Percentiles rank a stretch among this genome's conserved stretches.
Conservation (phyloP, 1,140 invertebrate species). For the Musca domestica region DNA sequence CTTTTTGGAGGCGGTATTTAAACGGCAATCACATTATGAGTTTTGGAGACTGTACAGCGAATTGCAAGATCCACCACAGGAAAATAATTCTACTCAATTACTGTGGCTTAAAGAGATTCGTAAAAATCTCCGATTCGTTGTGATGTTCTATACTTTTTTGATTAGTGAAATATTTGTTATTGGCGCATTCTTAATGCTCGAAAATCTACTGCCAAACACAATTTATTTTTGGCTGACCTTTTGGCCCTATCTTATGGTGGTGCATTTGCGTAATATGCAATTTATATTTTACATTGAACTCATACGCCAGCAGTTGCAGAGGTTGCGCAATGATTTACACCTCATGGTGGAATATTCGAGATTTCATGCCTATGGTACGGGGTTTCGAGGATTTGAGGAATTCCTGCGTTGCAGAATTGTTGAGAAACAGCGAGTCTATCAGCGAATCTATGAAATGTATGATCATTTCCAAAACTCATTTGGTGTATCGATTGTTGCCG, state of each 20-base stretch:
- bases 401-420: constrained; percentile 32
- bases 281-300: constrained; percentile 41
- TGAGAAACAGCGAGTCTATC: constrained; percentile 37
- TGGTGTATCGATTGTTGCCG: constrained; percentile 34
- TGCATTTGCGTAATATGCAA: constrained; percentile 37
- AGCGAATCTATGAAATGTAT: constrained; percentile 34
- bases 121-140: background rate
- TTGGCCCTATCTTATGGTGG: constrained; percentile 31
- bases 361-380: constrained; percentile 31
- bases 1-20: constrained; percentile 35
- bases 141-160: background rate
- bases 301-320: constrained; percentile 33
- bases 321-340: constrained; percentile 33
- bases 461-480: constrained; percentile 32
- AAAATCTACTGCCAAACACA: background rate
- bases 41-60: constrained; percentile 32
- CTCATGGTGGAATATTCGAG: constrained; percentile 40
- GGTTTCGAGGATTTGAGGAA: constrained; percentile 36
- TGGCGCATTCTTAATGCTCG: background rate
- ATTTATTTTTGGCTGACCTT: constrained; percentile 38
- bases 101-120: background rate
- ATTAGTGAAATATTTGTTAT: constrained; percentile 26
- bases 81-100: too few relatives aligned
- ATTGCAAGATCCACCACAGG: too few relatives aligned
- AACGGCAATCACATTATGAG: constrained; percentile 23